Conservation (phyloP, 92 coral and sea anemone genomes). For the Heteractis magnifica region DNA sequence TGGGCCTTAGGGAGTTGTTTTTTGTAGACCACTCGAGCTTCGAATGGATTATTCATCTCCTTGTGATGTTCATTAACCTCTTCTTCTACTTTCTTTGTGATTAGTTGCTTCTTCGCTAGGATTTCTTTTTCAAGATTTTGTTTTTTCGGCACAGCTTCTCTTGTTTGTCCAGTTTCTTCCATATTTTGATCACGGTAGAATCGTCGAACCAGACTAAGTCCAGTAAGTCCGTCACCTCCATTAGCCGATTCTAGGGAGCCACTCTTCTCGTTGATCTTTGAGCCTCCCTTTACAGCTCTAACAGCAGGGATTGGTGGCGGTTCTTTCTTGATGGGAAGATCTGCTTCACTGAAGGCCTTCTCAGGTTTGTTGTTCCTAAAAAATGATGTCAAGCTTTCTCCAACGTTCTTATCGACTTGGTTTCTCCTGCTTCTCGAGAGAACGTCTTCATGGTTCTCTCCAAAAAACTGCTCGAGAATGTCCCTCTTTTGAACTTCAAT, state of each 20-base stretch:
- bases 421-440: conserved; percentile 12
- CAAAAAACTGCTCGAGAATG: conserved; percentile 23
- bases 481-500: conserved; percentile 7
- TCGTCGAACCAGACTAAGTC: conserved; percentile 59
- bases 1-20: conserved; percentile 55
- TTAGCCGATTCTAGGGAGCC: conserved; percentile 4
- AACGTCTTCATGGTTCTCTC: neutral
- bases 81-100: neutral
- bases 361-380: conserved; percentile 16
- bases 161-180: conserved; percentile 34
- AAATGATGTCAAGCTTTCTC: conserved; percentile 13
- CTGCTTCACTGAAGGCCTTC: conserved; percentile 9
- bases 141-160: conserved; percentile 13
- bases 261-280: conserved; percentile 19
- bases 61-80: neutral
- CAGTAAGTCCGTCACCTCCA: conserved; percentile 22
- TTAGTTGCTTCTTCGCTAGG: neutral
- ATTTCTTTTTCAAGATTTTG: neutral
- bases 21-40: conserved; percentile 69
- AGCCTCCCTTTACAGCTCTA: conserved; percentile 7
- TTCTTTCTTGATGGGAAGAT: neutral
- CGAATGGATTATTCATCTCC: conserved; percentile 27
- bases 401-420: conserved; percentile 8
- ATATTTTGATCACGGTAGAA: conserved; percentile 84
- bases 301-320: conserved; percentile 36